Conservation (phyloP, 1,140 invertebrate species). For the Sitodiplosis mosellana region DNA sequence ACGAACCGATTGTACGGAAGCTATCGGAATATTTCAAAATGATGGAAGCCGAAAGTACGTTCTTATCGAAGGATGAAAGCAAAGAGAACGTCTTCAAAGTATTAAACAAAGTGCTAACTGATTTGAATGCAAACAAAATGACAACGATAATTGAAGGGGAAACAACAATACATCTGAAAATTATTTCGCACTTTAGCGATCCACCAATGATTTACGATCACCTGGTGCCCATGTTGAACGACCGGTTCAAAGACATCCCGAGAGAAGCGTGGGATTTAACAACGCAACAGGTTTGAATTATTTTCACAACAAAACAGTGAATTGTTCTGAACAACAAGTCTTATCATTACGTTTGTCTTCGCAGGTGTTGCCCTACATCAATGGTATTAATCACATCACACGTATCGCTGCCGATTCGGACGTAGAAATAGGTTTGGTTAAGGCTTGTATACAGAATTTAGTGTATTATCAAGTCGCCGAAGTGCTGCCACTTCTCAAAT, state of each 20-base stretch:
- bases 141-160: conserved; percentile 61
- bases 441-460: conserved; percentile 86
- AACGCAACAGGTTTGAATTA: conserved; percentile 49
- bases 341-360: conserved; percentile 6
- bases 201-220: conserved; percentile 71
- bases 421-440: conserved; percentile 84
- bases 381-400: conserved; percentile 81
- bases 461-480: conserved; percentile 53
- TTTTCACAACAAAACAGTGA: neutral
- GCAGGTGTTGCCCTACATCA: conserved; percentile 61
- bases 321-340: neutral
- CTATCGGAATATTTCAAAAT: conserved; percentile 77
- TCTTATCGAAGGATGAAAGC: conserved; percentile 47
- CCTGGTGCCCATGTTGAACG: conserved; percentile 68
- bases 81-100: conserved; percentile 49
- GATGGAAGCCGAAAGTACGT: conserved; percentile 62
- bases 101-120: conserved; percentile 53
- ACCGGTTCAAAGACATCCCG: conserved; percentile 16
- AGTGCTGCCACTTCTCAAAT: conserved; percentile 80
- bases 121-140: conserved; percentile 60
- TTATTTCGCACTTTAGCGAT: conserved; percentile 53
- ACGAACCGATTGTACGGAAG: conserved; percentile 85
- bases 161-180: conserved; percentile 63
- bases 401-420: conserved; percentile 67
- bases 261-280: conserved; percentile 75